A percentile compares a stretch with the other conserved stretches of the same genome.
Conservation (phyloP, 2,113 vertebrate genomes). For the Dromas ardeola region DNA sequence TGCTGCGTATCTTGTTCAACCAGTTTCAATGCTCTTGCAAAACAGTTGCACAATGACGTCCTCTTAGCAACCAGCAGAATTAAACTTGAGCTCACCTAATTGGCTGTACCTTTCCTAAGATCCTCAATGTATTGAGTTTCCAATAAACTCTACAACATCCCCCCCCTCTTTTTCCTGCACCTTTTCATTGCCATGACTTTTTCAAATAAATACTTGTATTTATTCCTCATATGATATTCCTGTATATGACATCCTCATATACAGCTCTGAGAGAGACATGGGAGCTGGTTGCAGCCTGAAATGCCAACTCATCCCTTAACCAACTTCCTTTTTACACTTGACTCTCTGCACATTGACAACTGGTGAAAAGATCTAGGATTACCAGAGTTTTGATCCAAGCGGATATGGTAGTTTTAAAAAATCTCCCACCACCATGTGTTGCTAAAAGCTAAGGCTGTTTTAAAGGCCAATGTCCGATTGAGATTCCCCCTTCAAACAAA, state of each 20-base stretch:
- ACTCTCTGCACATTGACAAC: background rate
- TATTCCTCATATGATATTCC: too few relatives aligned
- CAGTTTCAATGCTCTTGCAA: slow-evolving; percentile 52
- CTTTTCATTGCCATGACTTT: background rate
- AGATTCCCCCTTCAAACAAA: background rate
- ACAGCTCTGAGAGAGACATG: background rate
- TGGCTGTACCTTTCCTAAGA: background rate
- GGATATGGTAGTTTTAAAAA: background rate
- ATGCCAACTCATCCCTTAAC: background rate
- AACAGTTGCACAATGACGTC: slow-evolving; percentile 54
- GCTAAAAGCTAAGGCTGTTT: background rate
- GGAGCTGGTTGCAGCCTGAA: background rate
- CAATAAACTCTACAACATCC: background rate
- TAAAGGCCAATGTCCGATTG: background rate
- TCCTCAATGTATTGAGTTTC: background rate
- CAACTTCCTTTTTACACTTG: background rate
- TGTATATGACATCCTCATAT: background rate
- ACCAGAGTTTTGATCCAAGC: background rate
- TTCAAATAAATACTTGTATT: background rate
- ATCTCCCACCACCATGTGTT: background rate
- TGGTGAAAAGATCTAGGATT: background rate
- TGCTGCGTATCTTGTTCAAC: slow-evolving; percentile 59
- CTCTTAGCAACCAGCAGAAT: slow-evolving; percentile 20
- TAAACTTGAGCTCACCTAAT: slow-evolving; percentile 30
- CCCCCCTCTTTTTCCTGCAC: background rate